Evolutionary conservation across 2,797 vertebrate species (phyloP), one percentile per base, ranked within the genome.

Genomic region (Vultur gryphus): DNA sequence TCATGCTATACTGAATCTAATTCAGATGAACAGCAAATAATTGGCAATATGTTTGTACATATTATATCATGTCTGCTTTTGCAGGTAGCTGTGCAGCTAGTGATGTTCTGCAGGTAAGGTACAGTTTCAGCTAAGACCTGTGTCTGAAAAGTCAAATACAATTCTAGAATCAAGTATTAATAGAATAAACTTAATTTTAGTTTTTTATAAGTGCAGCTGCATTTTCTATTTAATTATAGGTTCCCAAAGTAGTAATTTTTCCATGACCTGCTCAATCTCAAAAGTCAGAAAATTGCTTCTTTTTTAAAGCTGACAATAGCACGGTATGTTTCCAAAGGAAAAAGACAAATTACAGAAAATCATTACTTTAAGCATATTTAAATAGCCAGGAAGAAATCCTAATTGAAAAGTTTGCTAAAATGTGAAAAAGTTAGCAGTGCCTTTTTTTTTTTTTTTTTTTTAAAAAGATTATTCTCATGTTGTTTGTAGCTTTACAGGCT

Each of bases 201-300:
- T 98, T 97, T 98, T 98, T 98, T 98, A 93, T 98, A 98, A 98
- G 97, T 98, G 98, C 98, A 99, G 99, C 99, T 99, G 98, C 98
- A 98, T 99, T 99, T 99, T 98, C 98, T 97, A 98, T 99, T 99
- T 99, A 99, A 99, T 99, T 99, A 99, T 97, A 98, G 98, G 99
- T 98, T 99, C 98, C 98, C 97, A 98, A 98, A 98, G 98, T 98
- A 98, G 99, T 99, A 99, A 99, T 99, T 99, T 99, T 98, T 98
- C 96, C 90, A 95, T 99, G 99, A 99, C 99, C 99, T 98, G 98
- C 99, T 98, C 98, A 98, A 98, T 99, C 99, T 99, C 99, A 98
- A 99, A 99, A 99, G 99, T 99, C 99, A 99, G 98, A 98, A 99
- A 99, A 99, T 99, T 99, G 99, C 99, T 99, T 99, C 99, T 99